Evolutionary conservation across 2,113 vertebrate species (phyloP), one percentile per base, ranked within the genome.

Genomic region (Tinamus guttatus): DNA sequence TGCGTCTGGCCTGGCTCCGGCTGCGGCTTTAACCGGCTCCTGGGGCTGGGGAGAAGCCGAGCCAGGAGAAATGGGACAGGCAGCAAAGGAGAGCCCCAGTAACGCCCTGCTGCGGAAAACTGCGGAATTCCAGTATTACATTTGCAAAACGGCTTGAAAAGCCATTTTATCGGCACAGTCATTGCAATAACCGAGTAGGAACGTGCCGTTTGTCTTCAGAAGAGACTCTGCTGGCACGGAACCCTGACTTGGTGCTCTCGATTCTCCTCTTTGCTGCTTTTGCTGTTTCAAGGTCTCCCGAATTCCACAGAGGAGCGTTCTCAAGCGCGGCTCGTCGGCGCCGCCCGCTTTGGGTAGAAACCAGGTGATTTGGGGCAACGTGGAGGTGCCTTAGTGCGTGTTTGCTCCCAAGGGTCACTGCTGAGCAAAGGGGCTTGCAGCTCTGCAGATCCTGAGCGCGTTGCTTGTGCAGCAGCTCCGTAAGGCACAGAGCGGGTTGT

Each of bases 191-290:
- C 43, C 3, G 65, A 21, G 82, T 30, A 18, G 77, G 65, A 38
- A 0, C 2, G 0, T 11, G 8, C 1, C 10, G 43, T 5, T 15
- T 5, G 0, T 3, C 43, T 30, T 12, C 5, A 54, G 14, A 30
- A 56, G 49, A 56, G 60, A 1, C 51, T 67, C 40, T 17, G 2
- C 17, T 56, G 56, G 75, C 22, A 6, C 16, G 13, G 19, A 38
- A 1, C 11, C 56, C 51, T 0, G 6, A 9, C 41, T 34, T 47
- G 28, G 36, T n/a, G 43, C 38, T 54, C 1, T n/a, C 1, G 22
- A 25, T 9, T 47, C 45, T 47, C 4, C 12, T 45, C 56, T 9
- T 32, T 4, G 11, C 2, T 78, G 17, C 21, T 19, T 12, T 70
- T 30, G 71, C 65, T 40, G 22, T 30, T 6, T 2, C 51, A 52